Base-by-base conservation (phyloP, 2,888 invertebrate species). In the Noctuana brunneofusca region DNA sequence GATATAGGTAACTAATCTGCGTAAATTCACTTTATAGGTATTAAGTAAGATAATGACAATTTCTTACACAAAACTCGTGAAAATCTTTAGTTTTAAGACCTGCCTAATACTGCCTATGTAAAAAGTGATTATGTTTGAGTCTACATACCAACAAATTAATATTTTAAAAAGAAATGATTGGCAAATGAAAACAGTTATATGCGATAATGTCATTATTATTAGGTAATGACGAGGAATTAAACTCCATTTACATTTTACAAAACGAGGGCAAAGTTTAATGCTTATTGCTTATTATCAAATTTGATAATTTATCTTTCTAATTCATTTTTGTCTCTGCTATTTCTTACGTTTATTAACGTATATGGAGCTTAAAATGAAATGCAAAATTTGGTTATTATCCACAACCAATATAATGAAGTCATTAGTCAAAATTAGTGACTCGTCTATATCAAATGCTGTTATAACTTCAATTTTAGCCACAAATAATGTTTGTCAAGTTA, bases 391-490 rank as follows among this genome's bases (percentile, higher is more conserved):
- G 9, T 22, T 30, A 41, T 38, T 27, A 6, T 59, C 86, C 85
- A 71, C 67, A 78, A 80, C 84, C 84, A 35, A 22, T 63, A 73
- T 73, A 74, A 78, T 68, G 68, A 70, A 68, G 68, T 69, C 57
- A 72, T 72, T 75, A 72, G 73, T 75, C 68, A 72, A 65, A 72
- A 71, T 75, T 68, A 70, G 71, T 71, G 65, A 74, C 69, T 72
- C 69, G 68, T 70, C 67, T 69, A 64, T 64, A 69, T 69, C 71
- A 76, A 81, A 75, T 69, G 79, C 78, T 70, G 75, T 80, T 81
- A 79, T 65, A 32, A 63, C 52, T 63, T 52, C 3, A 43, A 67
- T 35, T 80, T 88, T 88, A 88, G 86, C 87, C 79, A 88, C 86
- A 83, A 78, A 63, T 68, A 32, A 52, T 56, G 8, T 11, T 2